Base-by-base conservation (phyloP, 2,888 invertebrate species). In the Notodonta ziczac region DNA sequence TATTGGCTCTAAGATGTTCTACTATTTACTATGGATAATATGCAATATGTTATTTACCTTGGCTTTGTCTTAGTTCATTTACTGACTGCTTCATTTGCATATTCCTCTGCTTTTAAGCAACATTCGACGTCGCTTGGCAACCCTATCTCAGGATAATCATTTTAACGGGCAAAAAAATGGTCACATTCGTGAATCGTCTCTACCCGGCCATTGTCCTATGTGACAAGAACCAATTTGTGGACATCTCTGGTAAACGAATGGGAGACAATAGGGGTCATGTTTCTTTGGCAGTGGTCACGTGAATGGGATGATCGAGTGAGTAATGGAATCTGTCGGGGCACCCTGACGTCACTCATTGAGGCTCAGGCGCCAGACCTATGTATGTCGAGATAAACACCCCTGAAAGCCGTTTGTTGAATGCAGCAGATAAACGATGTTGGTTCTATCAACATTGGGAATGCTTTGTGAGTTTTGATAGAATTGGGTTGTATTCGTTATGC, bases 251-350 rank as follows among this genome's bases (percentile, higher is more conserved):
- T 57, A 56, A 63, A 57, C 65, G 54, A 60, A 58, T 62, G 50
- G 60, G 55, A 60, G 58, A 65, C 58, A 46, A 52, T 48, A 60
- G 60, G 61, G 64, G 8, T 70, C 72, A 63, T 54, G 61, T 64
- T 67, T 69, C 35, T 35, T 61, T 68, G 71, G 69, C 64, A 10
- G 57, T 63, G 66, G 70, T 64, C 69, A 63, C 56, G 61, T 62
- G 63, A 70, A 73, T 72, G 67, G 70, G 61, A 77, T 68, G 77
- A 72, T 70, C 65, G 63, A 66, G 70, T 82, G 77, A 83, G 60
- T 79, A 83, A 82, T 83, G 74, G 66, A 59, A 65, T 40, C 65
- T 75, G 78, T 80, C 80, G 71, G 60, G 60, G 54, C 61, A 66
- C 56, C 51, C 62, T 61, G 60, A 67, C 69, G 72, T 70, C 71